These are phyloP conservation scores for Gryllus bimaculatus DNA, from an alignment of 1,140 invertebrate species.

Conservation along the genomic window DNA sequence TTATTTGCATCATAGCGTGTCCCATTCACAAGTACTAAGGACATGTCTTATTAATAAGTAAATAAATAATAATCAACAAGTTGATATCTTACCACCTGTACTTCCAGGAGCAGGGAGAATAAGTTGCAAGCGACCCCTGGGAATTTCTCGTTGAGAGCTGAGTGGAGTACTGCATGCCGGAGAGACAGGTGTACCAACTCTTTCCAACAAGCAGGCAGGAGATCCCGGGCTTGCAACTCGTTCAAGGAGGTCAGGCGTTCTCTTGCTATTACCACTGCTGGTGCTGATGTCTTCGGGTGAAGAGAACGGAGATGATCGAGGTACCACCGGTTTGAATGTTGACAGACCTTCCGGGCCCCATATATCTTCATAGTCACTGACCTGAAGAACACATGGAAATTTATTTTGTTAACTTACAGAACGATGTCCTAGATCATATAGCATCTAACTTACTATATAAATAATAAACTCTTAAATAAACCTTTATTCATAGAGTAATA, in stretches of 20 bases:
- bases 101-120: not conserved
- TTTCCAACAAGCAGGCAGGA: conserved; percentile 15
- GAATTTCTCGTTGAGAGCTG: not conserved
- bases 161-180: not conserved
- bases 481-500: no score
- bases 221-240: conserved; percentile 15
- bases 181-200: not conserved
- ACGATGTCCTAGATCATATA: not conserved
- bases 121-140: not conserved
- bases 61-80: no score
- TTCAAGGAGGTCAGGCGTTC: conserved; percentile 28
- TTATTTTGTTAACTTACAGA: conserved; percentile 45
- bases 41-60: no score
- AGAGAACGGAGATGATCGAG: conserved; percentile 28
- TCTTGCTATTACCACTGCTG: conserved; percentile 24
- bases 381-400: conserved; percentile 51
- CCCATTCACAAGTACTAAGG: no score
- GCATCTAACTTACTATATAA: not conserved
- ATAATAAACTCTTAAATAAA: not conserved
- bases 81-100: not conserved
- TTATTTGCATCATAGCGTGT: no score
- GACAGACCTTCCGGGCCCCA: conserved; percentile 59
- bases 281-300: conserved; percentile 24
- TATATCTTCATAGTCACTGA: conserved; percentile 88
- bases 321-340: conserved; percentile 38